Percentiles rank a stretch among this genome's conserved stretches.
Evolutionary conservation across 1,140 invertebrate species (phyloP).

Genomic region (Aricia agestis): DNA sequence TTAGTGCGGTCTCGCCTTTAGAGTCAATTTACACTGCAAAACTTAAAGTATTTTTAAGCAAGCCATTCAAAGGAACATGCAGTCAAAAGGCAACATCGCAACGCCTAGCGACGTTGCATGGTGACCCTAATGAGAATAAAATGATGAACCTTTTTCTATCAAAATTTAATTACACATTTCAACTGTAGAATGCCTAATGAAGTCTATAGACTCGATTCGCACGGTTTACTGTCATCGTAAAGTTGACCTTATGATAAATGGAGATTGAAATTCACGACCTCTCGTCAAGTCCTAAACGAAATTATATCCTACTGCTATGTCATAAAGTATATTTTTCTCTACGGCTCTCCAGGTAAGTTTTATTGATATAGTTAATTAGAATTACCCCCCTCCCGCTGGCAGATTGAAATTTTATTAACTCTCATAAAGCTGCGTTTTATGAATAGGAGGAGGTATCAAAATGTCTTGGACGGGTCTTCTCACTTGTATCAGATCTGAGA

Average conservation of each 20-base stretch:
- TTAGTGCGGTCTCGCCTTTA: too few species aligned
- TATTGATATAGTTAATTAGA: slow-evolving; percentile 11
- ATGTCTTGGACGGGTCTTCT: background rate
- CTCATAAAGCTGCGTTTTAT: slow-evolving; percentile 1
- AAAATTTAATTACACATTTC: background rate
- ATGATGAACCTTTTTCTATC: too few species aligned
- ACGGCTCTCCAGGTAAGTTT: background rate
- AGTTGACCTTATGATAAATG: slow-evolving; percentile 5
- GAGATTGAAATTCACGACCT: slow-evolving; percentile 9
- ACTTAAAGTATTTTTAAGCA: too few species aligned
- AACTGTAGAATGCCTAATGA: background rate
- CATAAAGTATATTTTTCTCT: background rate
- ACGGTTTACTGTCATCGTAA: slow-evolving; percentile 2
- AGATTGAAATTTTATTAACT: background rate
- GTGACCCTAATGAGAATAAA: too few species aligned
- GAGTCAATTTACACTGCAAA: too few species aligned
- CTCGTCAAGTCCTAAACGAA: background rate
- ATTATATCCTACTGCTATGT: background rate
- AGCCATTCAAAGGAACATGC: too few species aligned
- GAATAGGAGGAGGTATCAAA: background rate
- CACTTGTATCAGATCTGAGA: too few species aligned
- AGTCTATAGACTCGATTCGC: background rate
- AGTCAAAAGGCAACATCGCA: too few species aligned
- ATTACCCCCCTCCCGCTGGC: background rate
- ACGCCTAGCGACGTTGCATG: too few species aligned